Evolutionary conservation across 2,888 invertebrate species (phyloP), one percentile per base, ranked within the genome.

Genomic region (Pheosia gnoma): DNA sequence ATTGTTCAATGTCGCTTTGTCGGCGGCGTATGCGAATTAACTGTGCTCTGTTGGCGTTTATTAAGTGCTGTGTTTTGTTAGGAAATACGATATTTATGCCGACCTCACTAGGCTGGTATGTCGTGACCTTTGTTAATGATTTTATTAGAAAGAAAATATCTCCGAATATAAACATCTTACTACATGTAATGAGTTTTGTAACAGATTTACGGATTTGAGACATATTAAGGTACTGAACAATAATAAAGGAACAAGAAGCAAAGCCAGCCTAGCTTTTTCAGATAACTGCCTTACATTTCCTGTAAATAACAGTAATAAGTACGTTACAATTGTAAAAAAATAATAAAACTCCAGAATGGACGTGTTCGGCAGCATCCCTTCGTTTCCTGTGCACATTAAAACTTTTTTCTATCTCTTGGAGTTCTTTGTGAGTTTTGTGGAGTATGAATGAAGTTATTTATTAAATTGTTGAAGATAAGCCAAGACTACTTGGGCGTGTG

Each of bases 1-100:
- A 83, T 87, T 87, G 85, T 88, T 84, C 78, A 72, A 71, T 66
- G 68, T 62, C 67, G 79, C 83, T 83, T 83, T 84, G 82, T 82
- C 66, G 72, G 65, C 68, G 67, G 73, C 77, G 70, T 75, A 70
- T 77, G 71, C 58, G 71, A 78, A 80, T 79, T 72, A 75, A 76
- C 69, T 69, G 61, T 71, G 66, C 74, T 68, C 58, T 36, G 60
- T 49, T 43, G 60, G 47, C 59, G 61, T 61, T 25, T 57, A 59
- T 59, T 67, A 66, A 58, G 36, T 63, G 59, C 61, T 66, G 68
- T 66, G 64, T 66, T 61, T 7, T 49, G 47, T 39, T 43, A 55
- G 54, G 13, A 37, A 55, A 39, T n/a, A 55, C 3, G 5, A 7
- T 37, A 4, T 36, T 53, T 36, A 25, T 8, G 52, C 6, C n/a